Evolutionary conservation across 2,888 invertebrate genomes (phyloP).

Genomic region (Pristionchus exspectatus): DNA sequence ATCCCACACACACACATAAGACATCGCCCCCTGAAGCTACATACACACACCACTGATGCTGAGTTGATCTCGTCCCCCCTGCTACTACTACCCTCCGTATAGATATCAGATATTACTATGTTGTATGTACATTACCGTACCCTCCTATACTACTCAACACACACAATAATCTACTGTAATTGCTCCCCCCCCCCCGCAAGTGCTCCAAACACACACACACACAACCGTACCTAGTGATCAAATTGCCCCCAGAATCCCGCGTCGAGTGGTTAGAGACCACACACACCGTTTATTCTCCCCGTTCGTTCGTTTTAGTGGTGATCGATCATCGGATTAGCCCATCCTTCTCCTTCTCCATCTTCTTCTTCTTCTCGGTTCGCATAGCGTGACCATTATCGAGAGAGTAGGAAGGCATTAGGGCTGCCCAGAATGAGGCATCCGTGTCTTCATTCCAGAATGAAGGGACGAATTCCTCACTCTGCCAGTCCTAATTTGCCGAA

Average conservation of each 20-base stretch:
- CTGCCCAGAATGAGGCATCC: no score
- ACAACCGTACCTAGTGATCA: constrained; percentile 19
- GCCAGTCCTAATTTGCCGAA: neutral
- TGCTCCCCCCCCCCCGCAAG: constrained; percentile 21
- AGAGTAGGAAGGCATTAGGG: neutral
- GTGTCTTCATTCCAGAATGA: neutral
- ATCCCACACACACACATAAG: neutral
- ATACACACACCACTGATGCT: constrained; percentile 48
- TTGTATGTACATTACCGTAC: constrained; percentile 46
- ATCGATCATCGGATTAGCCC: neutral
- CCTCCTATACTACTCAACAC: neutral
- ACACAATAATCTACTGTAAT: constrained; percentile 37
- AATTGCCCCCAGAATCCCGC: neutral
- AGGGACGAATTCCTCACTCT: neutral
- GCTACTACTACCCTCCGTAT: neutral
- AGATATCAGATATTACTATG: constrained; percentile 22
- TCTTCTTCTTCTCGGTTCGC: neutral
- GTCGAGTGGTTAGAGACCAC: constrained; percentile 45
- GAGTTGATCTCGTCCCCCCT: constrained; percentile 38
- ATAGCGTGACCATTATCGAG: constrained; percentile 9
- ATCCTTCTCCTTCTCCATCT: neutral
- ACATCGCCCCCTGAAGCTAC: neutral
- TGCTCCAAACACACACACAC: constrained; percentile 5
- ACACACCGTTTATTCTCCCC: neutral
- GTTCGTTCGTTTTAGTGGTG: neutral